phyloP scores from a whole-genome alignment of 2,113 vertebrate genomes.

The Oryctolagus cuniculus region DNA sequence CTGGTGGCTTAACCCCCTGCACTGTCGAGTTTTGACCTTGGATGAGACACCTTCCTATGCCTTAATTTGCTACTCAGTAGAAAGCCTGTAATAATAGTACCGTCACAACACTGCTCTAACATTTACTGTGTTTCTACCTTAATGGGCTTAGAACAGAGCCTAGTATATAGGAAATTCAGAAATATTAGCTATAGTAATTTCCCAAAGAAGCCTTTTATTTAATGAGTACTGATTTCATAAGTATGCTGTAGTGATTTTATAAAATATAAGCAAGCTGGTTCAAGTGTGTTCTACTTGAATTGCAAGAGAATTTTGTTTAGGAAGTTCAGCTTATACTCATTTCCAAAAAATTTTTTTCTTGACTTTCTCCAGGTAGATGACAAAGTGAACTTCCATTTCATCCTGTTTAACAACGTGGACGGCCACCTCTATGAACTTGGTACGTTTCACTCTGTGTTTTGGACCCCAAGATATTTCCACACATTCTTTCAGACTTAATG shows the following conservation, averaged over 20 bases:
- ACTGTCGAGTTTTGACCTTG: neutral
- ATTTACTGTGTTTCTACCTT: neutral
- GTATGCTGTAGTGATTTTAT: neutral
- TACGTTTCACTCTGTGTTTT: constrained; percentile 81
- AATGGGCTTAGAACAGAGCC: neutral
- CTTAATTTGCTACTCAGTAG: neutral
- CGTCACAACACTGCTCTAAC: neutral
- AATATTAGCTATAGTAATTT: neutral
- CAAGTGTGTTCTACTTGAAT: neutral
- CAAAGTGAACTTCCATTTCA: constrained; percentile 97
- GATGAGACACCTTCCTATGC: neutral
- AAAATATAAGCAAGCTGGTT: neutral
- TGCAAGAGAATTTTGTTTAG: neutral
- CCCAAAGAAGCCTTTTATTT: no score
- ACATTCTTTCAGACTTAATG: neutral
- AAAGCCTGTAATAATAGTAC: neutral
- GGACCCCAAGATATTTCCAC: neutral
- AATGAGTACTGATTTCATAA: no score
- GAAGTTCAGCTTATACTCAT: neutral
- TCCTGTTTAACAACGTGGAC: constrained; percentile 94
- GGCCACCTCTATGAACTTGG: constrained; percentile 96
- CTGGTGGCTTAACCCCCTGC: no score
- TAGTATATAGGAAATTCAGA: neutral
- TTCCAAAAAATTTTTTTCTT: constrained; percentile 38
- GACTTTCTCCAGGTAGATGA: constrained; percentile 90